These are phyloP conservation scores for Coturnix japonica DNA, from an alignment of 2,113 vertebrate genomes.

Conservation along the genomic window DNA sequence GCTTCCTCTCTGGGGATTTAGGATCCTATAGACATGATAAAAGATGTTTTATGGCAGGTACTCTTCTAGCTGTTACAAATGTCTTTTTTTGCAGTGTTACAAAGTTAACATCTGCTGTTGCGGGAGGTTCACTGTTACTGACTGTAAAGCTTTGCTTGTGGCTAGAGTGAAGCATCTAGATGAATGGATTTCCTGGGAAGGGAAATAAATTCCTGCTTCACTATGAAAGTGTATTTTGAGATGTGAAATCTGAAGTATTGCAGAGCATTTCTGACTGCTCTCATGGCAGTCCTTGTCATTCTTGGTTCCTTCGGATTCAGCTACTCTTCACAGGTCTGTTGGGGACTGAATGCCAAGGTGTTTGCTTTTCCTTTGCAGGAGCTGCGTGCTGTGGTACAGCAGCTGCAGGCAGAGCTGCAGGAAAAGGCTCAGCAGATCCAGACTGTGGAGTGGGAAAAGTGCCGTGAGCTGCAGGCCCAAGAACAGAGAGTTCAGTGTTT, in stretches of 20 bases:
- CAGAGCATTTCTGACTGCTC: neutral
- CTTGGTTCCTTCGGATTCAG: neutral
- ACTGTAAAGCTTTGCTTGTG: neutral
- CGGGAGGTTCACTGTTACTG: neutral
- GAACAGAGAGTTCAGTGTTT: constrained; percentile 81
- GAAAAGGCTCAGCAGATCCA: constrained; percentile 80
- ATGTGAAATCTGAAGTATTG: neutral
- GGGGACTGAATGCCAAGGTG: neutral
- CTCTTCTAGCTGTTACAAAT: neutral
- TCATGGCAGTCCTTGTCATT: neutral
- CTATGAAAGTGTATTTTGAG: neutral
- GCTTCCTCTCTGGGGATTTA: neutral
- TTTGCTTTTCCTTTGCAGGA: constrained; percentile 79
- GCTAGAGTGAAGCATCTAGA: neutral
- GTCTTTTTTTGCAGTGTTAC: neutral
- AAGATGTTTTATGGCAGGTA: neutral
- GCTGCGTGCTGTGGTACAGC: constrained; percentile 82
- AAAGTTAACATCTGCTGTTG: neutral
- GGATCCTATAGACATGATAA: neutral
- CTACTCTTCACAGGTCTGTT: neutral
- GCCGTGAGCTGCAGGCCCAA: constrained; percentile 73
- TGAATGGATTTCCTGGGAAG: neutral
- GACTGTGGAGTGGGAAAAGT: constrained; percentile 76
- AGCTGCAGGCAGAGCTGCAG: constrained; percentile 79
- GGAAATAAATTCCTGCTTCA: neutral